phyloP scores from a whole-genome alignment of 2,888 invertebrate species.

The Anoncus sp. region DNA sequence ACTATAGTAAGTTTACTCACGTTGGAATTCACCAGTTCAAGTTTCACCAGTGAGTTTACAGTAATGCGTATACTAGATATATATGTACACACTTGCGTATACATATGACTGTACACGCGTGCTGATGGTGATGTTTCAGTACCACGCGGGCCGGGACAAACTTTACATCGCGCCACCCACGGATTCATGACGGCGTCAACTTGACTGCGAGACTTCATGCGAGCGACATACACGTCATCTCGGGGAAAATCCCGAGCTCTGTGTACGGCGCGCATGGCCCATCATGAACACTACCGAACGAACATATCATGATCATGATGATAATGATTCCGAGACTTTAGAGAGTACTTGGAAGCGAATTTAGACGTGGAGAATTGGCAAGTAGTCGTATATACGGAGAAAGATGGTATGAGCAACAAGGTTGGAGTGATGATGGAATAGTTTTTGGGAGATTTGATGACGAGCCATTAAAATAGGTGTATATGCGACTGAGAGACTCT shows the following conservation, averaged over 20 bases:
- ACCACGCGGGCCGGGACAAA: constrained; percentile 28
- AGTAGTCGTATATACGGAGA: constrained; percentile 1
- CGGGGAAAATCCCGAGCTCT: constrained; percentile 37
- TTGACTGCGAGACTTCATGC: constrained; percentile 36
- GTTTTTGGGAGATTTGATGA: not conserved
- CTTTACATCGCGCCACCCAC: constrained; percentile 13
- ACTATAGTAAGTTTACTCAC: no score
- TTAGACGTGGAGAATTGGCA: constrained; percentile 1
- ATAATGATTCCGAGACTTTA: constrained; percentile 30
- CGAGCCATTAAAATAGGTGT: not conserved
- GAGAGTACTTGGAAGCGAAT: not conserved
- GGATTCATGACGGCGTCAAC: constrained; percentile 40
- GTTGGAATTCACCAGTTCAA: no score
- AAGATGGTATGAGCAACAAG: not conserved
- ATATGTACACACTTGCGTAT: not conserved
- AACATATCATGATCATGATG: constrained; percentile 30
- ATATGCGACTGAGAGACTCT: not conserved
- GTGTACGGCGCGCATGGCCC: not conserved
- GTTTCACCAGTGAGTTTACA: constrained; percentile 34
- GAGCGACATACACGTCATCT: constrained; percentile 22
- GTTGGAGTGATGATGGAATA: not conserved
- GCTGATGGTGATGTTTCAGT: constrained; percentile 39
- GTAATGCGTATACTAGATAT: constrained; percentile 5
- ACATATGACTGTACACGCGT: constrained; percentile 30
- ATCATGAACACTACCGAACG: not conserved